Evolutionary conservation across 1,140 invertebrate genomes (phyloP).

Genomic region (Planococcus citri): DNA sequence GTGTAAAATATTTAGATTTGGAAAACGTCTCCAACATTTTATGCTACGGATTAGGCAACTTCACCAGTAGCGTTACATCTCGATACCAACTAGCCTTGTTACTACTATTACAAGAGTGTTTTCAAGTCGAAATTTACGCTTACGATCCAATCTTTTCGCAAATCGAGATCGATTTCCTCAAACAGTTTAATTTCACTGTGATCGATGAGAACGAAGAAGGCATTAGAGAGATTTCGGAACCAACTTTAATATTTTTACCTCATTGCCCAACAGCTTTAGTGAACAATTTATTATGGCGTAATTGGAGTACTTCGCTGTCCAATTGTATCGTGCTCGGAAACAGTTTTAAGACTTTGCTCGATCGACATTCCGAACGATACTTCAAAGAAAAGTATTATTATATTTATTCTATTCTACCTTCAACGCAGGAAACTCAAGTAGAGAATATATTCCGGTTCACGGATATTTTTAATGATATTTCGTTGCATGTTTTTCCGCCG

Average conservation of each 20-base stretch:
- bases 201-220: slow-evolving; percentile 25
- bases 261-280: slow-evolving; percentile 25
- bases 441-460: slow-evolving; percentile 23
- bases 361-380: slow-evolving; percentile 21
- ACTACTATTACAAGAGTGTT: slow-evolving; percentile 23
- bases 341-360: slow-evolving; percentile 22
- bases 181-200: slow-evolving; percentile 17
- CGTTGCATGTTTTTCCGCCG: slow-evolving; percentile 23
- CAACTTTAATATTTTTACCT: slow-evolving; percentile 25
- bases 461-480: slow-evolving; percentile 26
- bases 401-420: slow-evolving; percentile 19
- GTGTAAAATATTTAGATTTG: background rate
- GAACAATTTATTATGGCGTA: slow-evolving; percentile 25
- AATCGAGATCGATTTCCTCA: slow-evolving; percentile 16
- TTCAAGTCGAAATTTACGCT: slow-evolving; percentile 19
- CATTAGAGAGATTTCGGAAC: background rate
- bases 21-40: slow-evolving; percentile 16
- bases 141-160: slow-evolving; percentile 26
- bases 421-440: slow-evolving; percentile 17
- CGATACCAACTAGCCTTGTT: slow-evolving; percentile 24
- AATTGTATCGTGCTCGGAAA: slow-evolving; percentile 24
- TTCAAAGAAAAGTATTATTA: slow-evolving; percentile 21
- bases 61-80: slow-evolving; percentile 23
- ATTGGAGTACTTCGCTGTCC: slow-evolving; percentile 22
- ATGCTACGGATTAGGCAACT: slow-evolving; percentile 26